Percentiles rank a stretch among this genome's conserved stretches.
These are phyloP conservation scores for Drosophila rubida DNA, from an alignment of 2,888 invertebrate genomes.

Conservation along the genomic window DNA sequence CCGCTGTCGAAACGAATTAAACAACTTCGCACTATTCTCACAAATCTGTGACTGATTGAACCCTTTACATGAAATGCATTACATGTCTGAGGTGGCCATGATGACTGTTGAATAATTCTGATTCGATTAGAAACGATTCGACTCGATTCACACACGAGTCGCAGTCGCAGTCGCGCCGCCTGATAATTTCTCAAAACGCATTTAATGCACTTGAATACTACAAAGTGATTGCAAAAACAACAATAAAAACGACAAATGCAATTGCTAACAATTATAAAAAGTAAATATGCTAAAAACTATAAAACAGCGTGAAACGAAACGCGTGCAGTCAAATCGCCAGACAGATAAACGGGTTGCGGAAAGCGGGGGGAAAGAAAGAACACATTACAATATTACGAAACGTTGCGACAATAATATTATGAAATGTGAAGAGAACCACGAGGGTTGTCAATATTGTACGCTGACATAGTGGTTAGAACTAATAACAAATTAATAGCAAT, in stretches of 20 bases:
- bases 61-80: not conserved
- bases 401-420: conserved; percentile 21
- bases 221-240: conserved; percentile 8
- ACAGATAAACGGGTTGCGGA: conserved; percentile 21
- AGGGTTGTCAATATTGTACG: conserved; percentile 18
- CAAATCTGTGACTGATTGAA: conserved; percentile 13
- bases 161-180: too few species aligned
- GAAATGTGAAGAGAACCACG: conserved; percentile 27
- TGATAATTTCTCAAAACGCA: conserved; percentile 42
- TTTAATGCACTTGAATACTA: conserved; percentile 40
- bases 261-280: conserved; percentile 49
- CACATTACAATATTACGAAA: conserved; percentile 21
- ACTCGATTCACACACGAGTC: not conserved
- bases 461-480: not conserved
- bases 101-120: conserved; percentile 10
- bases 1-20: not conserved
- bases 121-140: conserved; percentile 19
- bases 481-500: not conserved
- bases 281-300: conserved; percentile 45
- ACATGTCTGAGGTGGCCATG: not conserved
- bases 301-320: conserved; percentile 29
- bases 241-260: conserved; percentile 46
- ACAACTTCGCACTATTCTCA: conserved; percentile 6
- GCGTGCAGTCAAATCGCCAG: conserved; percentile 40
- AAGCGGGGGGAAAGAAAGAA: not conserved